Evolutionary conservation across 2,113 vertebrate species (phyloP).

Genomic region (Orycteropus afer): DNA sequence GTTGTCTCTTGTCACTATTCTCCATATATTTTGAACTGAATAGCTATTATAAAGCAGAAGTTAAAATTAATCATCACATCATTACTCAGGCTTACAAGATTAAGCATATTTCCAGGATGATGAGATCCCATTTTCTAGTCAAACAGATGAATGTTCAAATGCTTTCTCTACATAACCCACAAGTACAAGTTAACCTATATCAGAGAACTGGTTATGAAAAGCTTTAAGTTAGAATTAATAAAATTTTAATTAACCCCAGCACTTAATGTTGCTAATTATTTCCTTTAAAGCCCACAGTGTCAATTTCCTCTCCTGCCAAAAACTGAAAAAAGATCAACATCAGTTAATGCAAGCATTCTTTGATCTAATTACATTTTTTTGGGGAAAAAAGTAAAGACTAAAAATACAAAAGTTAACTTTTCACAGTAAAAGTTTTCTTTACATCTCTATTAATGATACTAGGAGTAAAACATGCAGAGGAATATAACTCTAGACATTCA

Average conservation of each 20-base stretch:
- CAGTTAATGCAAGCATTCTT: neutral
- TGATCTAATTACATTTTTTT: neutral
- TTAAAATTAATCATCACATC: neutral
- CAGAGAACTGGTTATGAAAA: neutral
- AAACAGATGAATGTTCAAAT: neutral
- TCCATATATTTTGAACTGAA: neutral
- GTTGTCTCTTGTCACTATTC: neutral
- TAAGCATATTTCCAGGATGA: neutral
- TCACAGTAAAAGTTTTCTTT: neutral
- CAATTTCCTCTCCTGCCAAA: neutral
- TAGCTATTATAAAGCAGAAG: neutral
- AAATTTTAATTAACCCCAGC: neutral
- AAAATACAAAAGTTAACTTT: neutral
- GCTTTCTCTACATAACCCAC: neutral
- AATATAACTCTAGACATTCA: neutral
- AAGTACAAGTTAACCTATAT: neutral
- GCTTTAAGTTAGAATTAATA: neutral
- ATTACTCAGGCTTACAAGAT: neutral
- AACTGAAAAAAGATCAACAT: neutral
- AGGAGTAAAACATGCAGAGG: neutral
- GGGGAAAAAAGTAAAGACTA: neutral
- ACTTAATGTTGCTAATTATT: neutral
- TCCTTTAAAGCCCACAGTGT: neutral
- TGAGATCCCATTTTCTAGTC: neutral
- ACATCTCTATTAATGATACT: neutral